Percentiles rank a stretch among this genome's conserved stretches.
Conservation (phyloP, 2,113 vertebrate genomes). For the Muscicapa adusta region DNA sequence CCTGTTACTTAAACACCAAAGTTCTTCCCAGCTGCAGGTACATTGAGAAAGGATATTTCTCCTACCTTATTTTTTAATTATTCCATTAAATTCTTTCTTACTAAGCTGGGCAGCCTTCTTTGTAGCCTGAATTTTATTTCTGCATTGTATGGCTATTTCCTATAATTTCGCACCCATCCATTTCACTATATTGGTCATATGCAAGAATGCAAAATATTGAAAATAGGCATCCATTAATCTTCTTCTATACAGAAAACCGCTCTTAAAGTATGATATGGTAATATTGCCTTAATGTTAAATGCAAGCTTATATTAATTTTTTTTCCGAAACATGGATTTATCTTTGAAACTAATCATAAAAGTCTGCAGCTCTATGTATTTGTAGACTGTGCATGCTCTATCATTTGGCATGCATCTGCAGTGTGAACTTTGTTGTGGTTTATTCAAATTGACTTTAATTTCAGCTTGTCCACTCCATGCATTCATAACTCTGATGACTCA, state of each 20-base stretch:
- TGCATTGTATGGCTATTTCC: not conserved
- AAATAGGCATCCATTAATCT: not conserved
- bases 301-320: not conserved
- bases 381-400: not conserved
- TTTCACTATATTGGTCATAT: not conserved
- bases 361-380: not conserved
- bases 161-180: not conserved
- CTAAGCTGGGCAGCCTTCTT: not conserved
- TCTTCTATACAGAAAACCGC: not conserved
- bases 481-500: not conserved
- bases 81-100: not conserved
- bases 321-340: not conserved
- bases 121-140: not conserved
- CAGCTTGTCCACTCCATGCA: not conserved
- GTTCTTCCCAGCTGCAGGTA: not conserved
- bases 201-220: not conserved
- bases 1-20: not conserved
- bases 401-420: not conserved
- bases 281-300: not conserved
- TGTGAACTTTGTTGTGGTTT: not conserved
- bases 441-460: not conserved
- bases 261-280: not conserved
- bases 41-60: not conserved
- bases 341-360: not conserved
- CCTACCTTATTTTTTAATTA: not conserved